Base-by-base conservation (phyloP, 2,888 invertebrate genomes). In the Zaprionus bogoriensis region DNA sequence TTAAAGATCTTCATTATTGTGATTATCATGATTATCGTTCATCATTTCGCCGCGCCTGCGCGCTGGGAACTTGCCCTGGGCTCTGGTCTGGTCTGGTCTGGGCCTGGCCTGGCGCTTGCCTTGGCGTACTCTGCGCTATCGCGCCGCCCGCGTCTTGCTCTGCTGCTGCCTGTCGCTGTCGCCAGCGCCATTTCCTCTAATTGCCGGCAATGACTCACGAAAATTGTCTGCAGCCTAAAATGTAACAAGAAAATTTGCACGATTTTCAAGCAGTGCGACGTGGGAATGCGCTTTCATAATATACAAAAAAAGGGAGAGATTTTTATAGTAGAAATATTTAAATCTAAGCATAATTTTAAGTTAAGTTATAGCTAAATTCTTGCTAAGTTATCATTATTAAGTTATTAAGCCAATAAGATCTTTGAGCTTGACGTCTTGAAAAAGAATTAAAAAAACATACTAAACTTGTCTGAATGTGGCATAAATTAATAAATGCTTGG, bases 141-240 rank as follows among this genome's bases (percentile, higher is more conserved):
- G 74, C 79, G 76, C 41, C 47, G 67, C 51, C 67, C 47, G 67
- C 51, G 62, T 70, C n/a, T 25, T 4, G 23, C 41, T n/a, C 7
- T 36, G 7, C 32, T 14, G 14, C 32, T 36, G 17, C 17, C 32
- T 25, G 46, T 39, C 12, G 19, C 28, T 28, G 5, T 12, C 22
- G 28, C 14, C 50, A 41, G 63, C 50, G 42, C 57, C 64, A 64
- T 64, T 77, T 63, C 53, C 65, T 62, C 65, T 61, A 64, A 76
- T 64, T 58, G 66, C 53, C 61, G 77, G 71, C 70, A 77, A 79
- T 82, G 82, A 85, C 75, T 79, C 76, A 85, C 60, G 67, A 75
- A 82, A 82, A 82, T 74, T 63, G 64, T 64, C 76, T 62, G 36
- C 36, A 70, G 74, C 39, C 25, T 42, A 65, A 83, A 66, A 62